Evolutionary conservation across 2,888 invertebrate species (phyloP).

Genomic region (Agriopis marginaria): DNA sequence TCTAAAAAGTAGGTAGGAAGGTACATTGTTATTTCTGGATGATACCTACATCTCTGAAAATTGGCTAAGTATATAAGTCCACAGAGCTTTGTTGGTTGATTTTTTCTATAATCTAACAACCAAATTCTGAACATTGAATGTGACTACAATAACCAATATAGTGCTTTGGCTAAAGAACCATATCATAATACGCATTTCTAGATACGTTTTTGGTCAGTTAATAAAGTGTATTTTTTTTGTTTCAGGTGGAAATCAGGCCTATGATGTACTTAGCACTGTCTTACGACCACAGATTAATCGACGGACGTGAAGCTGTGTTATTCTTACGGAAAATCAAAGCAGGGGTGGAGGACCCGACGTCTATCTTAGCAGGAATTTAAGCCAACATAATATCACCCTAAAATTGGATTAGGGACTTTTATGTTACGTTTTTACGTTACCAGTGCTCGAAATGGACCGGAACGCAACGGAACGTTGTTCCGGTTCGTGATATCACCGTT

Average conservation of each 20-base stretch:
- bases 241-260: conserved; percentile 97
- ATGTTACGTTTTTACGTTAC: background rate
- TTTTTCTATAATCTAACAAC: too few species aligned
- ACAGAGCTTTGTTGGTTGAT: too few species aligned
- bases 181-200: background rate
- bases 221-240: conserved; percentile 32
- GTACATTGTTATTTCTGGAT: too few species aligned
- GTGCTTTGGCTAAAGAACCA: background rate
- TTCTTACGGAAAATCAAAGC: conserved; percentile 98
- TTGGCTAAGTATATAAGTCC: too few species aligned
- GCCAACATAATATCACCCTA: background rate
- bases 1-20: too few species aligned
- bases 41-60: too few species aligned
- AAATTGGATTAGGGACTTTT: background rate
- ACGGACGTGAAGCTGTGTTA: conserved; percentile 99
- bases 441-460: too few species aligned
- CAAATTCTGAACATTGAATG: too few species aligned
- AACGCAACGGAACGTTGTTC: too few species aligned
- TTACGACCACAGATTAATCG: conserved; percentile 99
- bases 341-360: conserved; percentile 98
- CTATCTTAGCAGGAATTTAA: conserved; percentile 96
- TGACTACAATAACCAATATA: too few species aligned
- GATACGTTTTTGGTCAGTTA: too few species aligned
- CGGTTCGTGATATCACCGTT: too few species aligned
- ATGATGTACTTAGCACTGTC: conserved; percentile 99